Base-by-base conservation (phyloP, 1,140 invertebrate species). In the Chironomus tepperi region DNA sequence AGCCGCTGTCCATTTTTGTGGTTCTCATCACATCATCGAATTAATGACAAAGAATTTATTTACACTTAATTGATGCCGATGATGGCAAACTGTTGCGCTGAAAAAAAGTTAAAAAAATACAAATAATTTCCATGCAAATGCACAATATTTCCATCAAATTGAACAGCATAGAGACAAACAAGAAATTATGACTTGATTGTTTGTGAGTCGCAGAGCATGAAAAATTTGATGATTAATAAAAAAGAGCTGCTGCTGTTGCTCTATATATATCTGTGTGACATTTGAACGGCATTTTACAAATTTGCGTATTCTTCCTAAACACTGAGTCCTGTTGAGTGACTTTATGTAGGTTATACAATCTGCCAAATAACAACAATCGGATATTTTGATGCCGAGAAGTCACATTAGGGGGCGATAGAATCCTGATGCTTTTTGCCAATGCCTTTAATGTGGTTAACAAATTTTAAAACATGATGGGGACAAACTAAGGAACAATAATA, bases 91-190 rank as follows among this genome's bases (percentile, higher is more conserved):
- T 70, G 65, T 70, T 70, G 65, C 65, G 65, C 19, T 6, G 10
- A 57, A 57, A 57, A 12, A n/a, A 1, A 34, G 5, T 34, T 2
- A 34, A 34, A 34, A 34, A 34, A 34, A n/a, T 57, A n/a, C 7
- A 15, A 57, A 57, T 57, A 70, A 18, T 70, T 70, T 70, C 65
- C 65, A 70, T 18, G 65, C 18, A 70, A 70, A 70, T 70, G 65
- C 65, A 70, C 65, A 70, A 70, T 70, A 21, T 57, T 67, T 70
- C 65, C 65, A 70, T 19, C 65, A 70, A 70, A 70, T 70, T 70
- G 65, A 70, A 70, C 65, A 70, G 19, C 65, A 18, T 70, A 10
- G 12, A 8, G 7, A 8, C 65, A 70, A 18, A 70, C 16, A 70
- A 19, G 18, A 70, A 70, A 9, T 9, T 70, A 19, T 70, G 5